Base-by-base conservation (phyloP, 2,888 invertebrate genomes). In the Ptychoptera contaminata region DNA sequence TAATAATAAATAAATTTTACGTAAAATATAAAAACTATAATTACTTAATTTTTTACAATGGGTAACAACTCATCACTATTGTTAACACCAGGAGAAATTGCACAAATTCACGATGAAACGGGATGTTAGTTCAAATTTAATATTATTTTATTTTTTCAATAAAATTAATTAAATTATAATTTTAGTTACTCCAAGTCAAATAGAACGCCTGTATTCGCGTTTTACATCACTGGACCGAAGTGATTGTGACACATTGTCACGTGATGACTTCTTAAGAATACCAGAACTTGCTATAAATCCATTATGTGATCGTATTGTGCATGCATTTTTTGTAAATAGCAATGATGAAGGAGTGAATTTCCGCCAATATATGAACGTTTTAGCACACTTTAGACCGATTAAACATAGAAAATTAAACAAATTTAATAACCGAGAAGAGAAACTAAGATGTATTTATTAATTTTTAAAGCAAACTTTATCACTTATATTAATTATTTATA, bases 201-300 rank as follows among this genome's bases (percentile, higher is more conserved):
- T 98, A 50, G 94, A 96, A 61, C 76, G 98, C 2, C 69, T 98
- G 7, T 98, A 97, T 69, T 96, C 94, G 47, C 78, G 98, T 45
- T 98, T 98, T 61, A 94, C 97, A 11, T 88, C 93, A 32, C 69
- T 98, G 55, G 98, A 98, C 68, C 86, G 97, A 58, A 90, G 86
- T 53, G 92, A 87, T 62, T 94, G 90, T 61, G 98, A 92, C 37
- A 92, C 91, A 0, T 70, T 97, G 29, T 87, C 94, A 37, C 75
- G 97, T 16, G 97, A 98, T 63, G 98, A 99, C 63, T 94, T 98
- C 58, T 71, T 96, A 36, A 75, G 97, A 42, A 98, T 99, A 57
- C 98, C 98, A 0, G 98, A 98, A 62, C 68, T 98, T 48, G 98
- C 98, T 1, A 98, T 98, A 52, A 98, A 98, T 68, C 98, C 98